These are phyloP conservation scores for Vannuccia rotundouncinata DNA, from an alignment of 2,888 invertebrate genomes.

Conservation along the genomic window DNA sequence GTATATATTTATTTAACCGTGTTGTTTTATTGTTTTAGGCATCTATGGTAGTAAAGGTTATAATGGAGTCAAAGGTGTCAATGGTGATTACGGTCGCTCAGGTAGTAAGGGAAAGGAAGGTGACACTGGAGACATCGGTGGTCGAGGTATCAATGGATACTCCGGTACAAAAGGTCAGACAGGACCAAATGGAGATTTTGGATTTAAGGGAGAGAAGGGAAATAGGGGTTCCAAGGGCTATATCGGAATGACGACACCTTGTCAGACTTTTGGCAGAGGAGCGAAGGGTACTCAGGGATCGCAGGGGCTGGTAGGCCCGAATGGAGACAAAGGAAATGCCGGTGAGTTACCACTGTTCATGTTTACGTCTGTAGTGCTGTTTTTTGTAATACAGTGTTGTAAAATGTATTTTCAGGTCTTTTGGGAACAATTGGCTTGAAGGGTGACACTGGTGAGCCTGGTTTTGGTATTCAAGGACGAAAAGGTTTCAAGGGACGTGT, in stretches of 20 bases:
- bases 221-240: not conserved
- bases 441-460: slow-evolving; percentile 7
- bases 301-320: not conserved
- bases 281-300: not conserved
- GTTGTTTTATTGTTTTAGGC: no score
- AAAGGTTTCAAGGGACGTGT: not conserved
- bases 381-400: not conserved
- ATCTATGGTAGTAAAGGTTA: no score
- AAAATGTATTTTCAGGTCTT: slow-evolving; percentile 13
- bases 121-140: not conserved
- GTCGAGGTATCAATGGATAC: not conserved
- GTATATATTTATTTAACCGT: no score
- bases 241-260: no score
- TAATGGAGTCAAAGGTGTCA: not conserved
- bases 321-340: slow-evolving; percentile 28
- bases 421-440: slow-evolving; percentile 28
- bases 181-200: slow-evolving; percentile 28
- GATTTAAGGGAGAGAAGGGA: slow-evolving; percentile 28
- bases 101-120: not conserved
- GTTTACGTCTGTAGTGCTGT: not conserved
- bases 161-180: not conserved
- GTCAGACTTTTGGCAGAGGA: slow-evolving; percentile 11
- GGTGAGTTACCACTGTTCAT: not conserved
- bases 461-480: slow-evolving; percentile 19
- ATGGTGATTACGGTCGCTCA: slow-evolving; percentile 13